Conservation (phyloP, 2,888 invertebrate genomes). For the Phyllotreta striolata region DNA sequence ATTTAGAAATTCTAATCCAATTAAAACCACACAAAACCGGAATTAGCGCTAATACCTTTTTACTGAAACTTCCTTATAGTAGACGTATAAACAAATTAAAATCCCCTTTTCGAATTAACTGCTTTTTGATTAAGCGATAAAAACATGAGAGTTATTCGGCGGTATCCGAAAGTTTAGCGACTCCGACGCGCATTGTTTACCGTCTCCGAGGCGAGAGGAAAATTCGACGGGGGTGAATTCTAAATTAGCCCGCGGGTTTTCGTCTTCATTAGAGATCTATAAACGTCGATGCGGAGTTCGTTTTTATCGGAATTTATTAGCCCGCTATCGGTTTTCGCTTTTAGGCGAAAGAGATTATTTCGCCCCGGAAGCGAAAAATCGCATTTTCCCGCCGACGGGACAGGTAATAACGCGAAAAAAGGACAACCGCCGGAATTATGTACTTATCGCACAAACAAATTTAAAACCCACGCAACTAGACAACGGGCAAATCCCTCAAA, state of each 20-base stretch:
- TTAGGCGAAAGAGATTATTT: constrained; percentile 14
- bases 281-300: constrained; percentile 13
- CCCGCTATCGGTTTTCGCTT: constrained; percentile 11
- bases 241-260: constrained; percentile 5
- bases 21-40: background rate
- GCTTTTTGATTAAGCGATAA: no score
- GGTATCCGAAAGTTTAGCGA: background rate
- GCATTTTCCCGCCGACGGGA: no score
- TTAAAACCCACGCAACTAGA: background rate
- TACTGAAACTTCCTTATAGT: no score
- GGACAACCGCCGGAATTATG: no score
- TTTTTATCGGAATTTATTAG: constrained; percentile 25
- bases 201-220: background rate
- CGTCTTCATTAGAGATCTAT: constrained; percentile 20
- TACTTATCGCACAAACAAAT: constrained; percentile 7
- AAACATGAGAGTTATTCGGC: background rate
- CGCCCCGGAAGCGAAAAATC: constrained; percentile 9
- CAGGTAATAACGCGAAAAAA: no score
- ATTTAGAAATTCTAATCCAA: background rate
- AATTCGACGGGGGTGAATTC: constrained; percentile 1
- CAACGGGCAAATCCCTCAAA: constrained; percentile 6
- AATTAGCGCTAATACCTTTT: no score
- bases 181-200: background rate
- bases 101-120: no score
- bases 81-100: no score